Evolutionary conservation across 2,888 invertebrate genomes (phyloP).

Genomic region (Dolichomitus sp.): DNA sequence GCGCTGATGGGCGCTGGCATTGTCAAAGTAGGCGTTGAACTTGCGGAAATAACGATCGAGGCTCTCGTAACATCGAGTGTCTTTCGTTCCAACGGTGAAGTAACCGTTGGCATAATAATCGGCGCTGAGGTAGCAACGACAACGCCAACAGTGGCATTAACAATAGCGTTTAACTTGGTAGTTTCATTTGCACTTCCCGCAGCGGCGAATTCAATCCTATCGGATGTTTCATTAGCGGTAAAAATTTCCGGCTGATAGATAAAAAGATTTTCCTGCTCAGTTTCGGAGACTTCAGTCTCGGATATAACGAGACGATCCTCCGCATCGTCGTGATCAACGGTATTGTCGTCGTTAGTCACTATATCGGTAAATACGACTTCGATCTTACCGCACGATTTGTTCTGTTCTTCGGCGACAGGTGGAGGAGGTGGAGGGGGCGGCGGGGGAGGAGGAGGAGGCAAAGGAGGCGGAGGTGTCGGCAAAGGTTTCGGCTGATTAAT

Average conservation of each 20-base stretch:
- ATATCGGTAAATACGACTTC: slow-evolving; percentile 85
- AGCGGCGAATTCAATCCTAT: slow-evolving; percentile 70
- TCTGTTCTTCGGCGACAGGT: slow-evolving; percentile 68
- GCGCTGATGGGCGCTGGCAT: slow-evolving; percentile 82
- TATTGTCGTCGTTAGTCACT: slow-evolving; percentile 83
- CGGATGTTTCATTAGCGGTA: slow-evolving; percentile 78
- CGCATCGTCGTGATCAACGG: slow-evolving; percentile 86
- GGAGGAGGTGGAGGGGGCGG: slow-evolving; percentile 53
- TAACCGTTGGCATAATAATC: not conserved
- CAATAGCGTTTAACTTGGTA: slow-evolving; percentile 59
- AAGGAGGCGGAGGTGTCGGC: slow-evolving; percentile 59
- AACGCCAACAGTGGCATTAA: slow-evolving; percentile 42
- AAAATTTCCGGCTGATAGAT: slow-evolving; percentile 89
- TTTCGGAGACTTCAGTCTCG: slow-evolving; percentile 89
- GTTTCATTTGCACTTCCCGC: slow-evolving; percentile 60
- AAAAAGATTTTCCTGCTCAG: slow-evolving; percentile 87
- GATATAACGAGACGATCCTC: slow-evolving; percentile 88
- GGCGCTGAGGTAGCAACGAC: slow-evolving; percentile 9
- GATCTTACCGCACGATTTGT: slow-evolving; percentile 71
- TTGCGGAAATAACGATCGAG: slow-evolving; percentile 75
- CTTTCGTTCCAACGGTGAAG: slow-evolving; percentile 43
- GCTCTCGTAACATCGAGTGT: slow-evolving; percentile 73
- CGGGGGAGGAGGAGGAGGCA: slow-evolving; percentile 61
- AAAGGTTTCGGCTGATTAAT: slow-evolving; percentile 77
- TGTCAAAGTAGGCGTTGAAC: slow-evolving; percentile 72